A percentile compares a stretch with the other conserved stretches of the same genome.
Conservation (phyloP, 2,888 invertebrate species). For the Athalia rosae region DNA sequence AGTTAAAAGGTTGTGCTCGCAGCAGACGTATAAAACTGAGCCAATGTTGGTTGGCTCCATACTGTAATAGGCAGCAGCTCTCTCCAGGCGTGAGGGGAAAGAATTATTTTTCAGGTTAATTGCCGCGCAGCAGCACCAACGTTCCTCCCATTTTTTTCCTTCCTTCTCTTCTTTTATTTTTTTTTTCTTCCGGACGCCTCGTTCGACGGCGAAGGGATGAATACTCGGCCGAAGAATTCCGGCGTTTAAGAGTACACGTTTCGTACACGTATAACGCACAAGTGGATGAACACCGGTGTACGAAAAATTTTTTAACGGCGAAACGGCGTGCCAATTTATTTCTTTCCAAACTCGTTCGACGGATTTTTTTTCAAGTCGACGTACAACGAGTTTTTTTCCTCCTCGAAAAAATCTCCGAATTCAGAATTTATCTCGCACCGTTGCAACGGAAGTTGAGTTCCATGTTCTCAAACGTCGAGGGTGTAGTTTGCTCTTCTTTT, state of each 20-base stretch:
- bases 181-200: constrained; percentile 29
- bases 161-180: constrained; percentile 36
- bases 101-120: constrained; percentile 68
- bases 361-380: too few relatives aligned
- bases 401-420: neutral
- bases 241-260: neutral
- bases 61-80: constrained; percentile 25
- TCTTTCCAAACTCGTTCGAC: too few relatives aligned
- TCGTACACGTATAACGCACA: too few relatives aligned
- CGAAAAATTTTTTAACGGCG: neutral
- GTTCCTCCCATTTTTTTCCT: too few relatives aligned
- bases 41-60: constrained; percentile 42
- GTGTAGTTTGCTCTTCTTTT: constrained; percentile 48
- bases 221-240: constrained; percentile 2
- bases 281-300: neutral
- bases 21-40: constrained; percentile 28
- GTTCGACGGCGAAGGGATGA: constrained; percentile 6
- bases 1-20: constrained; percentile 46
- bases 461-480: constrained; percentile 68
- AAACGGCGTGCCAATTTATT: too few relatives aligned
- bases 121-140: constrained; percentile 49
- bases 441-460: constrained; percentile 55
- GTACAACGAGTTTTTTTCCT: too few relatives aligned
- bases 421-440: neutral
- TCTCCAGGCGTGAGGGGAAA: constrained; percentile 48